phyloP scores from a whole-genome alignment of 1,140 invertebrate species.

The Dreissena rostriformis region DNA sequence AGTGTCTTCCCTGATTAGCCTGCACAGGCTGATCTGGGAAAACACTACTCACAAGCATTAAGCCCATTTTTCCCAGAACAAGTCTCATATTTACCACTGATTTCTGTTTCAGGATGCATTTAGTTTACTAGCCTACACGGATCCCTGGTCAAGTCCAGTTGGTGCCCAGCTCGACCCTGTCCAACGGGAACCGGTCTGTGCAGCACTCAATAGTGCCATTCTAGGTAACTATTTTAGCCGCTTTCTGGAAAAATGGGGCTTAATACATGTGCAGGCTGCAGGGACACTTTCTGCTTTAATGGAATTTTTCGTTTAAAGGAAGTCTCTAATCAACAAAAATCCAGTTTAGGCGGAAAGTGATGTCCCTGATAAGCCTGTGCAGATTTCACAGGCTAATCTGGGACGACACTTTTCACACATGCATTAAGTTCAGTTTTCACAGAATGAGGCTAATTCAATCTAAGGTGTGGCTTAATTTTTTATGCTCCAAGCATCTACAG shows the following conservation, averaged over 20 bases:
- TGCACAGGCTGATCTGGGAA: too few relatives aligned
- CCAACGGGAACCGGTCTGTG: conserved; percentile 96
- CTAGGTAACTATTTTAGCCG: conserved; percentile 76
- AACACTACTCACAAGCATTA: too few relatives aligned
- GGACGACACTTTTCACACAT: background rate
- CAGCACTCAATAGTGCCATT: conserved; percentile 98
- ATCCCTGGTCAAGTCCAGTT: conserved; percentile 98
- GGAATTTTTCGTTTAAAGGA: background rate
- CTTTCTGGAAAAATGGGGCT: background rate
- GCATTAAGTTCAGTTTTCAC: too few relatives aligned
- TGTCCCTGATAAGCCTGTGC: background rate
- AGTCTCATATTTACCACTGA: too few relatives aligned
- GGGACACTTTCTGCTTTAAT: background rate
- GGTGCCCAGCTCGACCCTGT: conserved; percentile 96
- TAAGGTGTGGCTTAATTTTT: too few relatives aligned
- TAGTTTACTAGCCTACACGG: conserved; percentile 98
- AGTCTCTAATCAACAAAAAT: background rate
- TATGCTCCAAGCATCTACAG: too few relatives aligned
- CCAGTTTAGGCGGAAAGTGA: background rate
- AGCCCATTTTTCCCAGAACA: too few relatives aligned
- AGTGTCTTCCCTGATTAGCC: too few relatives aligned
- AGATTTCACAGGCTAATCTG: background rate
- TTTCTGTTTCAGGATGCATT: conserved; percentile 92
- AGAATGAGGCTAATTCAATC: too few relatives aligned
- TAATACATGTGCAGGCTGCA: background rate